Base-by-base conservation (phyloP, 2,797 vertebrate species). In the Peromyscus nudipes region DNA sequence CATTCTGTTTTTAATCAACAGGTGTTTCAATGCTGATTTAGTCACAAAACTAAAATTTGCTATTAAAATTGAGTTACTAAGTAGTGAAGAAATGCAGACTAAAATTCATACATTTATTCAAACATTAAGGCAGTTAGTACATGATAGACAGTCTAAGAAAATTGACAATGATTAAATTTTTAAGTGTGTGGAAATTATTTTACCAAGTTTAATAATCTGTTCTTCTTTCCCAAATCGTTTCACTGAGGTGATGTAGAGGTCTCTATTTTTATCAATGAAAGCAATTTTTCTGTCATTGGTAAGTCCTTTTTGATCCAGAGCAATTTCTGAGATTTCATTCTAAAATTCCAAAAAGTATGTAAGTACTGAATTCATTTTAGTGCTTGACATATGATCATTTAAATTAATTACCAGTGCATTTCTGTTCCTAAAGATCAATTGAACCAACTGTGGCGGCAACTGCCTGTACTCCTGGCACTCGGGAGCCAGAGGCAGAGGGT, bases 241-340 rank as follows among this genome's bases (percentile, higher is more conserved):
- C 91, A 99, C 99, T 4, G 99, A 99, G 55, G 99, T 99, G 97
- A 99, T 98, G 98, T 99, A 99, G 79, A 99, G 99, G 98, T 99
- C 99, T 96, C 99, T 99, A 97, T 99, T 99, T 98, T 99, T 99
- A 98, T 99, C 99, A 98, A 99, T 99, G 98, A 99, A 98, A 95
- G 99, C 99, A 40, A 99, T 99, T 99, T 99, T 99, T 95, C 99
- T 99, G 83, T 99, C 99, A 94, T 95, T 99, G 79, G 99, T 99
- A 37, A 99, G 98, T 87, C 99, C 99, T 76, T 99, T 99, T 98
- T 99, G 99, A 98, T 99, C 99, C 98, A 99, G 98, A 92, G 99
- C 99, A 83, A 99, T 98, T 97, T 99, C 99, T 97, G 99, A 97
- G 96, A 99, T 99, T 98, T 99, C 99, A 82, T 99, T 99, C 99